These are phyloP conservation scores for Cacoxenus indagator DNA, from an alignment of 2,888 invertebrate species.

Conservation along the genomic window DNA sequence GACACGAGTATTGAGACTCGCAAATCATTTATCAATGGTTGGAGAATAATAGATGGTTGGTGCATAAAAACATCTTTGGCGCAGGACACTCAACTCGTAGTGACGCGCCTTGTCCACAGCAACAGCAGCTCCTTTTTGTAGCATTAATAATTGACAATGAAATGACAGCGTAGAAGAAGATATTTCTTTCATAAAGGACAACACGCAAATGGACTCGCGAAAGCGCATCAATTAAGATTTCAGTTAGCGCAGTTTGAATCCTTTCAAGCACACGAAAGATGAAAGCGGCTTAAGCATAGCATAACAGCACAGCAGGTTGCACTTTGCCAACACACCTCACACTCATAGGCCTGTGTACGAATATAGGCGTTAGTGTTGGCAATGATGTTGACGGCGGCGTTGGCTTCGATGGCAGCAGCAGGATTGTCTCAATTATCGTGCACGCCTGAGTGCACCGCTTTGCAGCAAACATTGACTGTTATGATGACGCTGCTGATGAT, in stretches of 20 bases:
- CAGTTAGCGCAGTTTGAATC: not conserved
- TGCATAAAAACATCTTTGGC: constrained; percentile 26
- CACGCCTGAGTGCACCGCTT: constrained; percentile 10
- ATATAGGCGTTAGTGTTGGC: not conserved
- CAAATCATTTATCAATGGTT: not conserved
- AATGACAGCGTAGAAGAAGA: too few relatives aligned
- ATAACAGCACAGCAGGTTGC: not conserved
- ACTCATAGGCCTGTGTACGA: not conserved
- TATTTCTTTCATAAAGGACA: too few relatives aligned
- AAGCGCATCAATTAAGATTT: not conserved
- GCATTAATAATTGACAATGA: constrained; percentile 23
- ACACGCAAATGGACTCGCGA: not conserved
- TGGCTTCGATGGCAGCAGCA: not conserved
- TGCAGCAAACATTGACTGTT: not conserved
- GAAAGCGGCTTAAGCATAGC: constrained; percentile 1
- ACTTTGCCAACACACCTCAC: not conserved
- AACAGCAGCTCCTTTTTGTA: constrained; percentile 43
- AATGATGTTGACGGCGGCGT: not conserved
- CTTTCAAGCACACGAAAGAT: not conserved
- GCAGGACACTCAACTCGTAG: too few relatives aligned
- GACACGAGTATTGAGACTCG: too few relatives aligned
- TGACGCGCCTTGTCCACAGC: constrained; percentile 11
- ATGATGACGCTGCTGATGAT: not conserved
- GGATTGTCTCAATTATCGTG: constrained; percentile 12
- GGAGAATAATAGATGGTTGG: not conserved